Conservation (phyloP, 2,888 invertebrate genomes). For the Diogma glabrata region DNA sequence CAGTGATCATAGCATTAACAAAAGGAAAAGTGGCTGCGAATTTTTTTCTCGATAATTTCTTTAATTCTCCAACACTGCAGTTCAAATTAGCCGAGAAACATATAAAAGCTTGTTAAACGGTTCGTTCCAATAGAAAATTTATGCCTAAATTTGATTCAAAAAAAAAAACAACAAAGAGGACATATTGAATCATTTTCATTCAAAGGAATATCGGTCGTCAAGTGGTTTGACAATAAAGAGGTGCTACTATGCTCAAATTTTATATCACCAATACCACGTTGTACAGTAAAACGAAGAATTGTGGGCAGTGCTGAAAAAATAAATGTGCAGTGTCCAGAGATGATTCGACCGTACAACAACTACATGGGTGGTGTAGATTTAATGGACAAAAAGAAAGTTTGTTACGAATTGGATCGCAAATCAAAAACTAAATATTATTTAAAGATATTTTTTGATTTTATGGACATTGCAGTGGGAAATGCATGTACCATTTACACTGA, state of each 20-base stretch:
- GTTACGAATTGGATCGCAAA: conserved; percentile 13
- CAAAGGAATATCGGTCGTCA: conserved; percentile 13
- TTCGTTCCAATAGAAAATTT: conserved; percentile 14
- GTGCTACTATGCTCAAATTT: conserved; percentile 10
- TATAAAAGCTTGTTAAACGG: conserved; percentile 13
- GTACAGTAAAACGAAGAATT: background rate
- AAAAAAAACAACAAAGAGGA: conserved; percentile 9
- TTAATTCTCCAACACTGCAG: conserved; percentile 1
- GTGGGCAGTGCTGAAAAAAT: conserved; percentile 12
- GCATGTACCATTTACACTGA: conserved; percentile 8
- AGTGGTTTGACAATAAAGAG: conserved; percentile 13
- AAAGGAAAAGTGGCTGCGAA: conserved; percentile 2
- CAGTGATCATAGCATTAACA: background rate
- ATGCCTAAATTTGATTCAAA: conserved; percentile 11
- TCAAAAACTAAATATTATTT: conserved; percentile 14
- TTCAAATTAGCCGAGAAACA: conserved; percentile 5
- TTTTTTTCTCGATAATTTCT: conserved; percentile 9
- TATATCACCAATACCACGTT: conserved; percentile 7
- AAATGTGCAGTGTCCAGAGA: conserved; percentile 11
- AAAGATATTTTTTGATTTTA: conserved; percentile 12
- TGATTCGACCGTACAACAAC: conserved; percentile 8
- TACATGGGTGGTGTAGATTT: conserved; percentile 13
- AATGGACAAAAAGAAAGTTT: conserved; percentile 16
- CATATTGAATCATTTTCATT: conserved; percentile 9
- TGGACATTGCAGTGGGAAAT: conserved; percentile 12